A percentile compares a stretch with the other conserved stretches of the same genome.
Conservation (phyloP, 2,888 invertebrate genomes). For the Rotaria magnacalcarata region DNA sequence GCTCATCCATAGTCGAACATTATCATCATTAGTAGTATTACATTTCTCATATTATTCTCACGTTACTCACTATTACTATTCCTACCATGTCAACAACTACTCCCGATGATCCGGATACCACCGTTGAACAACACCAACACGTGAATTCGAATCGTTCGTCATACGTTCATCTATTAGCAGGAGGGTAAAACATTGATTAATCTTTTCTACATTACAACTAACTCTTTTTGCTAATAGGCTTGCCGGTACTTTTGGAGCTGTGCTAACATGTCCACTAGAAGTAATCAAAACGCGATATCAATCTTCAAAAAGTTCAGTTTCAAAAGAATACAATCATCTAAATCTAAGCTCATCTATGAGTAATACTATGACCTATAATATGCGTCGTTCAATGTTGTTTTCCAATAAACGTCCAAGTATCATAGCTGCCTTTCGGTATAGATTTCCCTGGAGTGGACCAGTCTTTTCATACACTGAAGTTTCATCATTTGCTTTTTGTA, state of each 20-base stretch:
- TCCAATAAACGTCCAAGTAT: constrained; percentile 16
- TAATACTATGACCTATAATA: not conserved
- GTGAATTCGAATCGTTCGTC: not conserved
- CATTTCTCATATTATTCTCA: not conserved
- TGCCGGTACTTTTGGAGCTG: constrained; percentile 92
- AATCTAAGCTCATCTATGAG: not conserved
- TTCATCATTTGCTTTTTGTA: constrained; percentile 57
- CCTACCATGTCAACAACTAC: not conserved
- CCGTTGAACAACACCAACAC: not conserved
- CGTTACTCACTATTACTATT: not conserved
- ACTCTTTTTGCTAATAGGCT: constrained; percentile 63
- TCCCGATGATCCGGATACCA: not conserved
- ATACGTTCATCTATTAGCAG: constrained; percentile 40
- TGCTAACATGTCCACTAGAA: constrained; percentile 92
- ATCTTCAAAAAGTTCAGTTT: constrained; percentile 67
- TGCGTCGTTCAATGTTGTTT: too few relatives aligned
- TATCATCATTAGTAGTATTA: not conserved
- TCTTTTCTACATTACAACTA: constrained; percentile 38
- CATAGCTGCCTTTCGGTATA: not conserved
- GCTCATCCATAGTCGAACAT: constrained; percentile 3
- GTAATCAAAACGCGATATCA: constrained; percentile 94
- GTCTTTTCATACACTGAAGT: not conserved
- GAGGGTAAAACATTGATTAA: constrained; percentile 35
- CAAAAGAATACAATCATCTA: not conserved
- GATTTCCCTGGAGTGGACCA: not conserved